Conservation (phyloP, 2,113 vertebrate genomes). For the Trachemys scripta region DNA sequence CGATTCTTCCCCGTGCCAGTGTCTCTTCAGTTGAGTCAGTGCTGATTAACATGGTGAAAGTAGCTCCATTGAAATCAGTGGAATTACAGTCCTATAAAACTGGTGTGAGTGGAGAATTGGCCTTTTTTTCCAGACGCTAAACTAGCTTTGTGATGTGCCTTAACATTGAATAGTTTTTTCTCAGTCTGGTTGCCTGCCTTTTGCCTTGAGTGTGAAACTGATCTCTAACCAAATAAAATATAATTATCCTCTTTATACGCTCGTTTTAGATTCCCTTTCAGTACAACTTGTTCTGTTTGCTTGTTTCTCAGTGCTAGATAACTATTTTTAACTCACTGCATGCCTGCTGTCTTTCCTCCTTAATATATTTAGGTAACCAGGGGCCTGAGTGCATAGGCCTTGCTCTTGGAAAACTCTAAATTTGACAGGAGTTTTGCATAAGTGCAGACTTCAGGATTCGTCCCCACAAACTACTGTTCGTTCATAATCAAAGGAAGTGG, state of each 20-base stretch:
- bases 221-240: neutral
- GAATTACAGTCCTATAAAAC: neutral
- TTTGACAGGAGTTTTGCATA: neutral
- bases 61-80: conserved; percentile 13
- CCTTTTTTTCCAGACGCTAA: neutral
- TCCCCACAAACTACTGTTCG: conserved; percentile 37
- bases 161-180: neutral
- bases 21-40: neutral
- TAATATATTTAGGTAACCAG: neutral
- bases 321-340: accelerated
- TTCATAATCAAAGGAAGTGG: conserved; percentile 46
- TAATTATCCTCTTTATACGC: neutral
- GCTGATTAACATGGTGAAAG: neutral
- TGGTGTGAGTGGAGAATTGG: neutral
- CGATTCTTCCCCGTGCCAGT: neutral
- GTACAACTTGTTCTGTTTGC: accelerated
- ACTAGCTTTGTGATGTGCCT: neutral
- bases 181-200: neutral
- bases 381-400: neutral
- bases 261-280: neutral
- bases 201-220: neutral
- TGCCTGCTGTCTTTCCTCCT: neutral
- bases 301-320: neutral
- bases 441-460: neutral
- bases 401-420: conserved; percentile 4